Percentiles rank a stretch among this genome's conserved stretches.
Evolutionary conservation across 2,113 vertebrate species (phyloP).

Genomic region (Silurus meridionalis): DNA sequence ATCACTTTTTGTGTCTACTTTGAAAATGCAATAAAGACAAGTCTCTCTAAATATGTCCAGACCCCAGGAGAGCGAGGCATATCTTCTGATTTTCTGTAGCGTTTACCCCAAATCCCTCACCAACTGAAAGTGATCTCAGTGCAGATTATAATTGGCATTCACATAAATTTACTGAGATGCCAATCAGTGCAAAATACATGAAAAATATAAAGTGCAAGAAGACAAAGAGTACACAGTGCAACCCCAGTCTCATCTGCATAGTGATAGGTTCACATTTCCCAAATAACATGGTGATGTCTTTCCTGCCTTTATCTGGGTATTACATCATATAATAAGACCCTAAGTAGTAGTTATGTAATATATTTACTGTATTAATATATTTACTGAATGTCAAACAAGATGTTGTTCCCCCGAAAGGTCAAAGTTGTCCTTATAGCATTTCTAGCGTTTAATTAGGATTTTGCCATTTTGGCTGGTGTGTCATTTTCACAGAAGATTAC

Average conservation of each 20-base stretch:
- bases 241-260: neutral
- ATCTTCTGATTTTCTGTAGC: constrained; percentile 4
- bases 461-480: neutral
- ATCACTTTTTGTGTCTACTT: neutral
- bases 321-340: neutral
- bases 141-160: constrained; percentile 7
- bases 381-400: constrained; percentile 9
- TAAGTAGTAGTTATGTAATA: neutral
- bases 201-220: neutral
- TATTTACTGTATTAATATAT: neutral
- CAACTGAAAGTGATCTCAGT: neutral
- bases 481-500: neutral
- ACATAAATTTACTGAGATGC: neutral
- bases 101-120: constrained; percentile 6
- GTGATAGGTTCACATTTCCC: neutral
- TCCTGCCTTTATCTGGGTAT: neutral
- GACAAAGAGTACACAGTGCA: neutral
- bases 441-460: neutral
- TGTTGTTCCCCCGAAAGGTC: neutral
- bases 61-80: neutral
- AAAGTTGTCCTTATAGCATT: neutral
- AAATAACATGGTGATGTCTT: neutral
- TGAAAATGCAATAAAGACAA: neutral
- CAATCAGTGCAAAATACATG: constrained; percentile 1
- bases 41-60: neutral